Conservation (phyloP, 2,888 invertebrate genomes). For the Epirrhoe alternata region DNA sequence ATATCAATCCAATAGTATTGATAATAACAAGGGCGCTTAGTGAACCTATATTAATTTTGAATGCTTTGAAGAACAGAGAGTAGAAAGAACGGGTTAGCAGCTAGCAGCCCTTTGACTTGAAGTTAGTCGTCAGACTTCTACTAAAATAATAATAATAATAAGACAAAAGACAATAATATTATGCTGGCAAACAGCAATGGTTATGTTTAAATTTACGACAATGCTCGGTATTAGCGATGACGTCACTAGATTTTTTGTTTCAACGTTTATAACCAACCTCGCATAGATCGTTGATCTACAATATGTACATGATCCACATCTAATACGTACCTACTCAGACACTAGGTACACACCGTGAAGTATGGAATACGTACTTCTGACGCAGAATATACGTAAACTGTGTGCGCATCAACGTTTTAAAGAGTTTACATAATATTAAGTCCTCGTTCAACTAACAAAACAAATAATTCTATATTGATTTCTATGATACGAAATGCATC, state of each 20-base stretch:
- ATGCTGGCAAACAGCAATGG: slow-evolving; percentile 26
- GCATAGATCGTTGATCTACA: slow-evolving; percentile 60
- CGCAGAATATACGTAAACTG: slow-evolving; percentile 44
- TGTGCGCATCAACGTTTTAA: slow-evolving; percentile 29
- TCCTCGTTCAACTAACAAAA: slow-evolving; percentile 8
- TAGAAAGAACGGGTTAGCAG: too few species aligned
- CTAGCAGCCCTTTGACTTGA: too few species aligned
- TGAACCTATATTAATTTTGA: too few species aligned
- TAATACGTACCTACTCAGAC: slow-evolving; percentile 49
- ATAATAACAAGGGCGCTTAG: too few species aligned
- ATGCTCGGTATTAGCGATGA: slow-evolving; percentile 46
- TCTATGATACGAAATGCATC: slow-evolving; percentile 15
- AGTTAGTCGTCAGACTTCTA: too few species aligned
- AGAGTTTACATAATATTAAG: slow-evolving; percentile 19
- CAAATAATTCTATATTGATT: slow-evolving; percentile 18
- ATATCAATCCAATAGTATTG: too few species aligned
- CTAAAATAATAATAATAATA: background rate
- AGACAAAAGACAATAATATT: slow-evolving; percentile 9
- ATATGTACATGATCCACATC: slow-evolving; percentile 62
- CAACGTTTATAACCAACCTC: slow-evolving; percentile 53
- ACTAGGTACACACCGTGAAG: slow-evolving; percentile 41
- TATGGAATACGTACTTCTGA: slow-evolving; percentile 49
- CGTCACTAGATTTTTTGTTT: slow-evolving; percentile 51
- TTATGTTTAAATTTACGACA: slow-evolving; percentile 44
- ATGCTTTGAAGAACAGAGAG: too few species aligned